Percentiles rank a stretch among this genome's conserved stretches.
Evolutionary conservation across 2,888 invertebrate genomes (phyloP).

Genomic region (Ochlodes sylvanus): DNA sequence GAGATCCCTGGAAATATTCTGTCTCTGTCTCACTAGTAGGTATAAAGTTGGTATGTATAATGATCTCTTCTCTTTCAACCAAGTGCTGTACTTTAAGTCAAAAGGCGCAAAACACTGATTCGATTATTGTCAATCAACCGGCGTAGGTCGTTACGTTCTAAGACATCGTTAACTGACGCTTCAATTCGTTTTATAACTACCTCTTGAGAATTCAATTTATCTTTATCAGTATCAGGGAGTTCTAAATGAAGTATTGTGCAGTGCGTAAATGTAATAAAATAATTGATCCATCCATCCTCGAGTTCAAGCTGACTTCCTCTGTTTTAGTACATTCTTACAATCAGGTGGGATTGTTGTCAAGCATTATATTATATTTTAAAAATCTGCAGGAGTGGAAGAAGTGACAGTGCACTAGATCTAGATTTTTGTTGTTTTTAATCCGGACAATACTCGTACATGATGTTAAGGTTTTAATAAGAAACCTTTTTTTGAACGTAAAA

Average conservation of each 20-base stretch:
- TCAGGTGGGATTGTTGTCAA: too few relatives aligned
- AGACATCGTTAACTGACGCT: conserved; percentile 53
- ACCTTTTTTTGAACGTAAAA: too few relatives aligned
- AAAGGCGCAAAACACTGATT: conserved; percentile 57
- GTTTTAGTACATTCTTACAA: too few relatives aligned
- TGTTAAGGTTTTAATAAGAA: too few relatives aligned
- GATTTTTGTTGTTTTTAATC: too few relatives aligned
- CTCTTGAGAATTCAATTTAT: conserved; percentile 31
- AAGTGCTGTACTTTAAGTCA: conserved; percentile 52
- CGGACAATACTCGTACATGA: too few relatives aligned
- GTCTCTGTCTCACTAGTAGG: conserved; percentile 19
- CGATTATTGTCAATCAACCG: conserved; percentile 59
- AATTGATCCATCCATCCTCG: neutral
- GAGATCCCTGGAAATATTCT: conserved; percentile 14
- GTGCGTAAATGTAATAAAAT: conserved; percentile 5
- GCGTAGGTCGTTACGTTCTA: conserved; percentile 51
- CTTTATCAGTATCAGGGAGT: conserved; percentile 16
- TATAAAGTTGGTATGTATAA: neutral
- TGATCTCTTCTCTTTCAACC: conserved; percentile 31
- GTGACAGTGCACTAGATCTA: too few relatives aligned
- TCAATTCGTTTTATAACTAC: conserved; percentile 40
- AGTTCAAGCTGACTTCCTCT: too few relatives aligned
- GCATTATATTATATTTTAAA: too few relatives aligned
- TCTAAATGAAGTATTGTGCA: neutral
- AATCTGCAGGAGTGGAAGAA: too few relatives aligned